Base-by-base conservation (phyloP, 1,140 invertebrate species). In the Wiebesia pumilae region DNA sequence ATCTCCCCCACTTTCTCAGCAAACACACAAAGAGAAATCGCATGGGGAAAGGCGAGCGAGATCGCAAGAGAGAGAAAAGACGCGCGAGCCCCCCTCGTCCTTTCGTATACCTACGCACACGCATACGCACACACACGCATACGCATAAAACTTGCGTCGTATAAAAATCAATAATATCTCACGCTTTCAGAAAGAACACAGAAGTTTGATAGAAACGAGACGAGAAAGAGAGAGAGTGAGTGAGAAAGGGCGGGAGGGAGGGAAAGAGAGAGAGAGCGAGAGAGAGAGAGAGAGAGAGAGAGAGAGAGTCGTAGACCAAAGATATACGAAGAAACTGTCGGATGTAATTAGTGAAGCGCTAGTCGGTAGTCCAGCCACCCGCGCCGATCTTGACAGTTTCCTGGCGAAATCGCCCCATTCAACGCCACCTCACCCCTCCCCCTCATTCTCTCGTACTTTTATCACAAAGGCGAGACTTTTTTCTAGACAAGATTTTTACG, bases 121-220 rank as follows among this genome's bases (percentile, higher is more conserved):
- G 78, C 83, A 71, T 65, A 83, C 83, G 78, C 43, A 71, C 62
- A 71, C 71, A 67, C 62, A 38, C 75, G 78, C 83, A 69, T 65
- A 85, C 83, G 79, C 33, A 79, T 54, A 71, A 58, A 67, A 38
- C 84, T 86, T 77, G 40, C 77, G 81, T 88, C 90, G 88, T 92
- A 92, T 91, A 92, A 93, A 94, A 94, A 94, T 94, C 93, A 94
- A 94, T 94, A 94, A 94, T 92, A 92, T 94, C 93, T 94, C 92
- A 91, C 88, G 91, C 91, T 93, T 93, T 92, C 91, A 87, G 81
- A 84, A 82, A 81, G 83, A 82, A 75, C 54, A 35, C 71, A 80
- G 81, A 87, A 84, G 75, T 78, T 83, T 79, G 85, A 87, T 82
- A 71, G 86, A 85, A 77, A 77, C 27, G 85, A 35, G n/a, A 14